Evolutionary conservation across 1,140 invertebrate genomes (phyloP), one percentile per base, ranked within the genome.

Genomic region (Drosophila sulfurigaster): DNA sequence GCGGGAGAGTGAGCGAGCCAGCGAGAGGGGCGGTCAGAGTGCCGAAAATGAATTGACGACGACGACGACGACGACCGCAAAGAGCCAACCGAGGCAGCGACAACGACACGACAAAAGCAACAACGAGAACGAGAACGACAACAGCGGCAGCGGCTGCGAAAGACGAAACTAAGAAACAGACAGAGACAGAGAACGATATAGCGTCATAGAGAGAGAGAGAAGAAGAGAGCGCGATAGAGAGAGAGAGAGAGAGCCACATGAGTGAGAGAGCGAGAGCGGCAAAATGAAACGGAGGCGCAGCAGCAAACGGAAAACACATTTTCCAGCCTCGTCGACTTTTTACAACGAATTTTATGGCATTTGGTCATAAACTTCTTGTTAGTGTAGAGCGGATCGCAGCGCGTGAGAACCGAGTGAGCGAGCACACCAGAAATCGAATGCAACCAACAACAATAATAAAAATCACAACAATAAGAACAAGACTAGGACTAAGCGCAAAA

Each of bases 311-410:
- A 91, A 91, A 91, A 90, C 77, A 87, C 79, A 91, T 91, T 92
- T 92, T 92, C 82, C 91, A 91, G 87, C 88, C 85, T 92, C 88
- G 81, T 91, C 80, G 82, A 81, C 85, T 87, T 92, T 92, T 92
- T 91, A 92, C 85, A 91, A 85, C 85, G 86, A 89, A 87, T 87
- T 92, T 92, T 92, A 92, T 92, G 88, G 85, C 91, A 92, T 92
- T 92, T 88, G 91, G 91, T 91, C 91, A 78, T 92, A 92, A 92
- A 92, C 91, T 92, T 90, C 91, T 90, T 92, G 91, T 92, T 92
- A 82, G 91, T 92, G 81, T 91, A 80, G 91, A 92, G 91, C 88
- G 91, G 90, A 89, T 89, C 82, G 76, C 78, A 81, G 76, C 83
- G 88, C 82, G 75, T 75, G 69, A 85, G 73, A 91, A 81, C 67